Conservation (phyloP, 1,140 invertebrate species). For the Oryctes rhinoceros region DNA sequence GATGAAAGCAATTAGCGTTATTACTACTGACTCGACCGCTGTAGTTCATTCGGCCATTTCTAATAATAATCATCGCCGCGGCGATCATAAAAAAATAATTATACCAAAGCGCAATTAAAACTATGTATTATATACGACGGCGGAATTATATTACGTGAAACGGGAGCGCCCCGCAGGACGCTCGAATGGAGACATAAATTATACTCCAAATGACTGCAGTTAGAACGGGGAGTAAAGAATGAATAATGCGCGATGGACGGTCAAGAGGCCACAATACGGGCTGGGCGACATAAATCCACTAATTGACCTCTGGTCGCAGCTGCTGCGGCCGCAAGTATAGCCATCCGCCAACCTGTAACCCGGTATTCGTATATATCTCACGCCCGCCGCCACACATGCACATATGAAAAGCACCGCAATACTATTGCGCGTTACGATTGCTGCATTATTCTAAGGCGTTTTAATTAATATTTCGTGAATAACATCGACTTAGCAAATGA, state of each 20-base stretch:
- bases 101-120: constrained; percentile 12
- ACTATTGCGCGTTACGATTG: constrained; percentile 18
- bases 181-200: constrained; percentile 37
- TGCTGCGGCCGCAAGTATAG: constrained; percentile 47
- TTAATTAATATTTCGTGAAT: constrained; percentile 39
- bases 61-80: constrained; percentile 5
- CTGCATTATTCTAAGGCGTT: constrained; percentile 34
- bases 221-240: constrained; percentile 43
- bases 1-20: not conserved
- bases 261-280: constrained; percentile 45
- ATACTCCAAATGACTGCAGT: constrained; percentile 35
- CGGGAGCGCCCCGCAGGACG: not conserved
- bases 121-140: constrained; percentile 24
- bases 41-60: not conserved
- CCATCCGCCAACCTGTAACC: constrained; percentile 47
- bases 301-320: constrained; percentile 52
- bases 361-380: constrained; percentile 44
- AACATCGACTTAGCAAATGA: not conserved
- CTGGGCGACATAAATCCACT: constrained; percentile 51
- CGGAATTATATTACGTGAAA: constrained; percentile 7
- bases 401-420: constrained; percentile 24
- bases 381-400: constrained; percentile 32
- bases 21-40: not conserved
- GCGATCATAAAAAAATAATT: not conserved
- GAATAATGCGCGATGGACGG: constrained; percentile 48